phyloP scores from a whole-genome alignment of 2,888 invertebrate genomes.

The Phrixothrix hirtus region DNA sequence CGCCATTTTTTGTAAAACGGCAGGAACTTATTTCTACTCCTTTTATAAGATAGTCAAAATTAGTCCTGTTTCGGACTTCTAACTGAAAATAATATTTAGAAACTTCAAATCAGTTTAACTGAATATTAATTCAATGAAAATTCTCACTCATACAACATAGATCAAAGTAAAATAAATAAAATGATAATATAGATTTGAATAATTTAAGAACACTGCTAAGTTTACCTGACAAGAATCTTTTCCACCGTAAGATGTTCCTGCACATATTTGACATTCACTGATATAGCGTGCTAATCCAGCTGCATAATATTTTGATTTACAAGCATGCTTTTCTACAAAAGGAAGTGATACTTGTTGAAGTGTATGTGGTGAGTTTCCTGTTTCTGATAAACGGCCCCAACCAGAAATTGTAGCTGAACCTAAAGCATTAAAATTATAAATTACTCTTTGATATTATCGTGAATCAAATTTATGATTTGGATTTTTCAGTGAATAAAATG shows the following conservation, averaged over 20 bases:
- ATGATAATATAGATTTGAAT: background rate
- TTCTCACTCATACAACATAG: too few relatives aligned
- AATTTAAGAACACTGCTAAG: background rate
- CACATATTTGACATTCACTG: conserved; percentile 41
- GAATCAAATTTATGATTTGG: too few relatives aligned
- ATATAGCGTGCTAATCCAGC: conserved; percentile 36
- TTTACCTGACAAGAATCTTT: conserved; percentile 44
- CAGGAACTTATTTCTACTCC: too few relatives aligned
- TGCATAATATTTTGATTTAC: conserved; percentile 33
- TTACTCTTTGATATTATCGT: too few relatives aligned
- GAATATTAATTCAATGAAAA: too few relatives aligned
- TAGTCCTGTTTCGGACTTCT: too few relatives aligned
- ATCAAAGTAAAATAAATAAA: background rate
- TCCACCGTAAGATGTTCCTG: conserved; percentile 36
- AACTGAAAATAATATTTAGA: too few relatives aligned
- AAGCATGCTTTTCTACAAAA: conserved; percentile 33
- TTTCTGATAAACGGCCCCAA: conserved; percentile 40
- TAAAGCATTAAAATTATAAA: too few relatives aligned
- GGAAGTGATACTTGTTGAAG: conserved; percentile 37
- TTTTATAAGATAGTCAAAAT: too few relatives aligned
- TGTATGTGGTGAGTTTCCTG: conserved; percentile 31
- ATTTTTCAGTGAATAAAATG: too few relatives aligned
- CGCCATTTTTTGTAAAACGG: too few relatives aligned
- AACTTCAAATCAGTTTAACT: too few relatives aligned
- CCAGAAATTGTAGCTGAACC: conserved; percentile 38